A percentile compares a stretch with the other conserved stretches of the same genome.
Conservation (phyloP, 2,113 vertebrate species). For the Polypterus senegalus region DNA sequence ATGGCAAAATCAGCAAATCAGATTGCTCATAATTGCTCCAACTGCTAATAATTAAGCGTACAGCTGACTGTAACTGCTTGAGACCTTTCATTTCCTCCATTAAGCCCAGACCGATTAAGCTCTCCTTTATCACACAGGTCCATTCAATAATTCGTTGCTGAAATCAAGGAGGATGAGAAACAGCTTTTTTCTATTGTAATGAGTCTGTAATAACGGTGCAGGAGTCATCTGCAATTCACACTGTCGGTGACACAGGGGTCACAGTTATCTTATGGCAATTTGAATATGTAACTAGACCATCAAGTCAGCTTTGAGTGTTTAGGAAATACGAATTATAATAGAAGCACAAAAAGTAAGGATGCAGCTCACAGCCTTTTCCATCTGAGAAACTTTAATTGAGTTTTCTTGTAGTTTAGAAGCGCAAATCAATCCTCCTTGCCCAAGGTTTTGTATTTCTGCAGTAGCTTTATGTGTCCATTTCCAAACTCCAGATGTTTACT, state of each 20-base stretch:
- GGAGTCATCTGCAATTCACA: conserved; percentile 31
- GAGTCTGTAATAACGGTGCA: conserved; percentile 10
- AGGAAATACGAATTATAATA: neutral
- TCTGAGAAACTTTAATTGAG: neutral
- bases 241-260: conserved; percentile 26
- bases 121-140: neutral
- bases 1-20: neutral
- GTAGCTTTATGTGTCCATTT: too few relatives aligned
- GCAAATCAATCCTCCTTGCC: too few relatives aligned
- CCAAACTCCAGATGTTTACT: too few relatives aligned
- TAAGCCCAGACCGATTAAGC: neutral
- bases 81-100: neutral
- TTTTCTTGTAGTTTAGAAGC: too few relatives aligned
- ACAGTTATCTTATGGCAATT: conserved; percentile 27
- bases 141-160: neutral
- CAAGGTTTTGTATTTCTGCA: too few relatives aligned
- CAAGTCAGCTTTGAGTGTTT: neutral
- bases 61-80: neutral
- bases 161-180: conserved; percentile 16
- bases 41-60: neutral
- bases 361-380: neutral
- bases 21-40: neutral
- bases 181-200: conserved; percentile 8
- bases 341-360: neutral
- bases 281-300: conserved; percentile 28